Base-by-base conservation (phyloP, 2,797 vertebrate species). In the Distichodus sexfasciatus region DNA sequence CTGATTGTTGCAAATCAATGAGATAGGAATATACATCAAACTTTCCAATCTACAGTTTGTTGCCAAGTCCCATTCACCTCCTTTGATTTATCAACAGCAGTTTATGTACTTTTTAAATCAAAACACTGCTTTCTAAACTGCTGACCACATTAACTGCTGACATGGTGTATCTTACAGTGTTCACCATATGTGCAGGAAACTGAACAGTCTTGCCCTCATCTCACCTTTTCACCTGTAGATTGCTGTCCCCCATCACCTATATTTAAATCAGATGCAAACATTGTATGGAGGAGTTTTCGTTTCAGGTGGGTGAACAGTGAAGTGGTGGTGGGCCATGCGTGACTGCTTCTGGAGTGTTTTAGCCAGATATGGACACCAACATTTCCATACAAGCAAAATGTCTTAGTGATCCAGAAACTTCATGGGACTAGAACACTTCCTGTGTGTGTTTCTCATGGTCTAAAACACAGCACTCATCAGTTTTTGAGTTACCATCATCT, bases 251-350 rank as follows among this genome's bases (percentile, higher is more conserved):
- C 36, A 55, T 72, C 72, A 77, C 68, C 67, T 61, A 76, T 62
- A 74, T 72, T 62, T 71, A 80, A 80, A 80, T 62, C 5, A 43
- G 50, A 80, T 78, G 71, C 72, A 80, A 80, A 80, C 31, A 58
- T 19, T 59, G 33, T 75, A 48, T 47, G 5, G 40, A 74, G 71
- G 61, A 62, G 63, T 69, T 79, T 54, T 78, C 60, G 65, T 80
- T 76, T 61, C 57, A 61, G 76, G 62, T 77, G 74, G 74, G 44
- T 74, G 71, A 82, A 40, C 72, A 80, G 59, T 29, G 36, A 74
- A 77, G 73, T 80, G 71, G 57, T 72, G 57, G 70, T 69, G 44
- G 58, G 35, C 43, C 62, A 76, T 69, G 58, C 53, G 21, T 71
- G 65, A 77, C 73, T 79, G 67, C 71, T 50, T 61, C 57, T 72